Conservation (phyloP, 2,113 vertebrate genomes). For the Chaetops frenatus region DNA sequence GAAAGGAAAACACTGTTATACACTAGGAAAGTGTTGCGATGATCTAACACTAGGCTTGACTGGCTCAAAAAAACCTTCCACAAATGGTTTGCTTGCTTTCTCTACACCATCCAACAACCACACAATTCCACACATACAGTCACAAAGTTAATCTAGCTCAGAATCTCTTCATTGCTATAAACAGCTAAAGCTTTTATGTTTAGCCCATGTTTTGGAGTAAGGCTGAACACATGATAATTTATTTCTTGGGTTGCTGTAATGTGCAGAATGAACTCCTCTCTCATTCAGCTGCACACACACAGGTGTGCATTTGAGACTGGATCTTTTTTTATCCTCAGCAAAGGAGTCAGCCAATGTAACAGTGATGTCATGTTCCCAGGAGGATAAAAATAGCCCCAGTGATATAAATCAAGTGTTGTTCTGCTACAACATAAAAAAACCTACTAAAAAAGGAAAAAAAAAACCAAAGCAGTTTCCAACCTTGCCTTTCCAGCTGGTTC, state of each 20-base stretch:
- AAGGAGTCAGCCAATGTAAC: background rate
- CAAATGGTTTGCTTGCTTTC: background rate
- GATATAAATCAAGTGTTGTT: background rate
- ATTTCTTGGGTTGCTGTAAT: background rate
- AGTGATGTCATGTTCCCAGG: background rate
- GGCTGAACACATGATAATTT: background rate
- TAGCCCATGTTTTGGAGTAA: background rate
- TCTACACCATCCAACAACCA: background rate
- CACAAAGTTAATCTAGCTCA: background rate
- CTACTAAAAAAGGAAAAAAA: background rate
- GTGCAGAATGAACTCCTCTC: background rate
- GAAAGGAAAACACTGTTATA: background rate
- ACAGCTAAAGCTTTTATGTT: background rate
- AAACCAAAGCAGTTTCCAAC: rapidly evolving
- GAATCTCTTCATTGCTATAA: background rate
- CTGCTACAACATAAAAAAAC: background rate
- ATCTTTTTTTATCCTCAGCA: background rate
- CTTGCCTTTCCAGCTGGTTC: background rate
- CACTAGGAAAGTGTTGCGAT: background rate
- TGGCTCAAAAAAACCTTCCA: background rate
- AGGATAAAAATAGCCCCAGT: background rate
- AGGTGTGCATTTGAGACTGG: background rate
- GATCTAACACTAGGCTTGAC: background rate
- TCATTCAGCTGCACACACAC: background rate
- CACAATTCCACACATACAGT: background rate